A percentile compares a stretch with the other conserved stretches of the same genome.
These are phyloP conservation scores for Neuroterus valhalla DNA, from an alignment of 1,140 invertebrate genomes.

Conservation along the genomic window DNA sequence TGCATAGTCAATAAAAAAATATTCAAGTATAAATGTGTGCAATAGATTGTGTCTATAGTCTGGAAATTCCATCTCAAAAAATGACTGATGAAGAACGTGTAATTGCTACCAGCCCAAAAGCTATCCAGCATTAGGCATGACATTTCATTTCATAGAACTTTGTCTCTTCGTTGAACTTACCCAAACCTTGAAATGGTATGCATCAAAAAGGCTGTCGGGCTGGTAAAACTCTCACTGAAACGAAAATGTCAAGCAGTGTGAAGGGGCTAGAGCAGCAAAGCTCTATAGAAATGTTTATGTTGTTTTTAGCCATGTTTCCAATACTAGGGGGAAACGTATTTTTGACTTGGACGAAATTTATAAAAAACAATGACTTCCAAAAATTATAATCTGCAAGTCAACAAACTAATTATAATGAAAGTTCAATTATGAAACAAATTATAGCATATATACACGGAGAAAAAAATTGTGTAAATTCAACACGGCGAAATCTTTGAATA, in stretches of 20 bases:
- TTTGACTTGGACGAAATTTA: constrained; percentile 34
- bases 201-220: constrained; percentile 82
- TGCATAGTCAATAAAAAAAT: too few species aligned
- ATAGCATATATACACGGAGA: too few species aligned
- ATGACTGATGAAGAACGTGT: constrained; percentile 32
- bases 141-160: constrained; percentile 56
- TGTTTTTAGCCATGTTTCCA: constrained; percentile 40
- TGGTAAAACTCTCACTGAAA: constrained; percentile 82
- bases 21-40: too few species aligned
- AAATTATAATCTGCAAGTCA: neutral
- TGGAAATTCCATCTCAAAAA: neutral
- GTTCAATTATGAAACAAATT: too few species aligned
- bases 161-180: constrained; percentile 77
- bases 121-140: constrained; percentile 63
- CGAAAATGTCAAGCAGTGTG: constrained; percentile 75
- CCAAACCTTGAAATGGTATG: constrained; percentile 83
- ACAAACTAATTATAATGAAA: too few species aligned
- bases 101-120: constrained; percentile 68
- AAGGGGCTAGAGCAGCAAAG: constrained; percentile 65
- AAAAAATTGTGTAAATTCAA: too few species aligned
- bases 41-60: neutral
- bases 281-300: constrained; percentile 54
- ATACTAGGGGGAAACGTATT: constrained; percentile 28
- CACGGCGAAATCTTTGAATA: too few species aligned
- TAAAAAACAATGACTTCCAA: neutral